Evolutionary conservation across 2,113 vertebrate species (phyloP).

Genomic region (Cephalopterus ornatus): DNA sequence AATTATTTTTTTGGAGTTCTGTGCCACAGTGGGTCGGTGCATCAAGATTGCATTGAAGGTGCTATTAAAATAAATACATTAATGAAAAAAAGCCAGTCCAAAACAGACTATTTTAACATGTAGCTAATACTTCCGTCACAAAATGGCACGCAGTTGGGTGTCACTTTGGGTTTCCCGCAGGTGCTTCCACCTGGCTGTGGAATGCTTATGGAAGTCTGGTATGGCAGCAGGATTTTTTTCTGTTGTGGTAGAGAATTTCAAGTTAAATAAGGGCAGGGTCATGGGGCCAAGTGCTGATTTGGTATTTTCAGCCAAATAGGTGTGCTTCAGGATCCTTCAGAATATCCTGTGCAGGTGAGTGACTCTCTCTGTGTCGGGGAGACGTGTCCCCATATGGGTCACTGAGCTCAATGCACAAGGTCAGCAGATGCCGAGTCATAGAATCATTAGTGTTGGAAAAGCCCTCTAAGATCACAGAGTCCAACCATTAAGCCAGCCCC

Average conservation of each 20-base stretch:
- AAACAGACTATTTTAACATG: not conserved
- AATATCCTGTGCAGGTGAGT: not conserved
- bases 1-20: not conserved
- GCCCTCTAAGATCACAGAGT: not conserved
- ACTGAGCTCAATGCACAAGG: not conserved
- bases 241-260: not conserved
- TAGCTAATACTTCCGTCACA: not conserved
- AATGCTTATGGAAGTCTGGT: not conserved
- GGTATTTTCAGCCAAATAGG: not conserved
- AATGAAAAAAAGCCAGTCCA: not conserved
- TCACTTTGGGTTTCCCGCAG: not conserved
- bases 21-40: not conserved
- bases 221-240: not conserved
- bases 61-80: not conserved
- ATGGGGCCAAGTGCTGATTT: not conserved
- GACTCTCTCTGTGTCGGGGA: not conserved
- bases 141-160: not conserved
- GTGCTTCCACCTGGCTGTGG: not conserved
- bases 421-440: not conserved
- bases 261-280: not conserved
- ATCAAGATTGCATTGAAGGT: not conserved
- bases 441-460: not conserved
- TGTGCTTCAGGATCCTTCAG: not conserved
- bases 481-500: not conserved
- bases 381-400: accelerated